Conservation (phyloP, 64 coral and sea anemone genomes). For the Dendronephthya gigantea region DNA sequence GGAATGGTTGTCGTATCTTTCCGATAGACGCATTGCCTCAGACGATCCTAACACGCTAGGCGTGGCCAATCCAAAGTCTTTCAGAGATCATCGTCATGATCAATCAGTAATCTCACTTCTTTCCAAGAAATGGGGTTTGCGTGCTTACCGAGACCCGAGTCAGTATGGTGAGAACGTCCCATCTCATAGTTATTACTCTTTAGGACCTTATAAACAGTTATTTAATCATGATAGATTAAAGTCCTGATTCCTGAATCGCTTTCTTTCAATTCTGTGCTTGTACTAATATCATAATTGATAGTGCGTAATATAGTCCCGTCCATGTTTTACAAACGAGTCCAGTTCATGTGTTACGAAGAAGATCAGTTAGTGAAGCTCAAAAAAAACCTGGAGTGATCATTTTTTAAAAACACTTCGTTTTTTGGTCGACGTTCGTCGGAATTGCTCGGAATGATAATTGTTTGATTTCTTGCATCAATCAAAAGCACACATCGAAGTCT, state of each 20-base stretch:
- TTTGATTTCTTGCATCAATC: too few species aligned
- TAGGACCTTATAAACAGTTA: slow-evolving; percentile 28
- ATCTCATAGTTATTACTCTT: background rate
- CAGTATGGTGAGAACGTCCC: slow-evolving; percentile 3
- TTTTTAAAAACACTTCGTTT: too few species aligned
- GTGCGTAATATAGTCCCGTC: too few species aligned
- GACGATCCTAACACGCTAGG: background rate
- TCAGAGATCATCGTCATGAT: slow-evolving; percentile 31
- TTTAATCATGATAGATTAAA: slow-evolving; percentile 20
- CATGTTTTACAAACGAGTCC: too few species aligned
- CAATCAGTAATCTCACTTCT: slow-evolving; percentile 7
- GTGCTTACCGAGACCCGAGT: slow-evolving; percentile 9
- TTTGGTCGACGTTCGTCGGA: too few species aligned
- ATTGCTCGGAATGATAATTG: too few species aligned
- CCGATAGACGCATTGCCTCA: background rate
- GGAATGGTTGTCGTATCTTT: background rate
- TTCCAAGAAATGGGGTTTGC: slow-evolving; percentile 31
- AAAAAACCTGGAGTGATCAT: too few species aligned
- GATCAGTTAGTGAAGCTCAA: too few species aligned
- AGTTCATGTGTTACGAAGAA: too few species aligned
- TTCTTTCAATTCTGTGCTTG: too few species aligned
- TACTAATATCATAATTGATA: too few species aligned
- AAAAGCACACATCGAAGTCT: too few species aligned
- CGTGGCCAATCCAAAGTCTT: slow-evolving; percentile 22
- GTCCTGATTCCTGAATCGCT: background rate